Base-by-base conservation (phyloP, 64 coral and sea anemone species). In the Catalaphyllia jardinei region DNA sequence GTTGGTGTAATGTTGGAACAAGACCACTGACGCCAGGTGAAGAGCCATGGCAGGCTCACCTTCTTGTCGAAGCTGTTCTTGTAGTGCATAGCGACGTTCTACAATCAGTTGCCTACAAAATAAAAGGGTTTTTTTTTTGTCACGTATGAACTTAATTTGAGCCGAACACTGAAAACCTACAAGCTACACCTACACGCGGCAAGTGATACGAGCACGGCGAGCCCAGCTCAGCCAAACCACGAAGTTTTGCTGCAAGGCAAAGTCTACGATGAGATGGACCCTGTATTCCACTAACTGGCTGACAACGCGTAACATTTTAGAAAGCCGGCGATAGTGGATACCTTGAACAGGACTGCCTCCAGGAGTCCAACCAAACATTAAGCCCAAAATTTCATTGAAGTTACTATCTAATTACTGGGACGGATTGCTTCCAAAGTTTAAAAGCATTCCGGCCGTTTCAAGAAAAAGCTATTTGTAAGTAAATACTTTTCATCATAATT, bases 51-150 rank as follows among this genome's bases (percentile, higher is more conserved):
- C 97, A 16, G 97, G 94, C 88, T 99, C 97, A 55, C 72, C 87
- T 91, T 99, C 97, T 54, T 99, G 97, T 79, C 97, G 94, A 30
- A 99, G 79, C 71, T 99, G 97, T 78, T 99, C 97, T 60, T 95
- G 88, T 16, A 99, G 55, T 4, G 88, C 94, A 55, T 87, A 91
- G 29, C 97, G 90, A 22, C 91, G 97, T 82, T 99, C 97, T 8
- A 93, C 62, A 18, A 73, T 78, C 51, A 99, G 73, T 73, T 93
- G 94, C 85, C 97, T 99, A 51, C 65, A 39, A 42, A 52, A n/a
- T 74, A 63, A 39, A 0, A 75, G 19, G 10, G 2, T 57, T 15
- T 57, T 57, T 15, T 57, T 13, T 11, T 11, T 57, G 11, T 57
- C 15, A 57, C 63, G 1, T 67, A 1, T 67, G 5, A 67, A 22